Evolutionary conservation across 2,888 invertebrate species (phyloP).

Genomic region (Caenorhabditis sinica): DNA sequence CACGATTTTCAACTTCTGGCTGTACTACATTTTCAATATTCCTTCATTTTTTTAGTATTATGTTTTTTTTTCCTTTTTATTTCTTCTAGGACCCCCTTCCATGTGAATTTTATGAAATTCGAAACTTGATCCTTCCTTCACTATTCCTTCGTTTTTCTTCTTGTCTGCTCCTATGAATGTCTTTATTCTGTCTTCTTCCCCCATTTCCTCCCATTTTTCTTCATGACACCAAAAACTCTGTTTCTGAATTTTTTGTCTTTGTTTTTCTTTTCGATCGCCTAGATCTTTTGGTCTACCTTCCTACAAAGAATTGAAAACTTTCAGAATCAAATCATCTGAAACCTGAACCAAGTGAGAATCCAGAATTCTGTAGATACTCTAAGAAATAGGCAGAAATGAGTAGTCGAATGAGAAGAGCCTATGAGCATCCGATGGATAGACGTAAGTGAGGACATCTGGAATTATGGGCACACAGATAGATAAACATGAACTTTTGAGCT

Average conservation of each 20-base stretch:
- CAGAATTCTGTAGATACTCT: neutral
- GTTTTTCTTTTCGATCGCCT: neutral
- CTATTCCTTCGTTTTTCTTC: constrained; percentile 6
- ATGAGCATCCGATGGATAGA: constrained; percentile 7
- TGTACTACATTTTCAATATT: too few relatives aligned
- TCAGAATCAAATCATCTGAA: neutral
- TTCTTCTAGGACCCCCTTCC: neutral
- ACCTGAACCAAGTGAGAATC: neutral
- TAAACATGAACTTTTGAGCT: neutral
- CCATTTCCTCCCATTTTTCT: constrained; percentile 10
- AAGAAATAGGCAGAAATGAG: neutral
- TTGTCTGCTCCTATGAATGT: neutral
- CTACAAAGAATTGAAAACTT: neutral
- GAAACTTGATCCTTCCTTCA: constrained; percentile 12
- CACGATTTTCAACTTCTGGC: too few relatives aligned
- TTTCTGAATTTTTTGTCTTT: neutral
- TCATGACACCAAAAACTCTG: neutral
- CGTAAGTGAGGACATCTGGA: constrained; percentile 1
- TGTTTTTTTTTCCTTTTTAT: neutral
- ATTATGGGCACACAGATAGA: neutral
- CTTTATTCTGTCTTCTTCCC: neutral
- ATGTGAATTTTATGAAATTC: constrained; percentile 59
- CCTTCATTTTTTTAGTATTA: neutral
- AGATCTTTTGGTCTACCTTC: neutral
- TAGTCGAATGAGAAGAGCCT: constrained; percentile 1